Percentiles rank a stretch among this genome's conserved stretches.
Evolutionary conservation across 2,113 vertebrate species (phyloP).

Genomic region (Podarcis raffonei): DNA sequence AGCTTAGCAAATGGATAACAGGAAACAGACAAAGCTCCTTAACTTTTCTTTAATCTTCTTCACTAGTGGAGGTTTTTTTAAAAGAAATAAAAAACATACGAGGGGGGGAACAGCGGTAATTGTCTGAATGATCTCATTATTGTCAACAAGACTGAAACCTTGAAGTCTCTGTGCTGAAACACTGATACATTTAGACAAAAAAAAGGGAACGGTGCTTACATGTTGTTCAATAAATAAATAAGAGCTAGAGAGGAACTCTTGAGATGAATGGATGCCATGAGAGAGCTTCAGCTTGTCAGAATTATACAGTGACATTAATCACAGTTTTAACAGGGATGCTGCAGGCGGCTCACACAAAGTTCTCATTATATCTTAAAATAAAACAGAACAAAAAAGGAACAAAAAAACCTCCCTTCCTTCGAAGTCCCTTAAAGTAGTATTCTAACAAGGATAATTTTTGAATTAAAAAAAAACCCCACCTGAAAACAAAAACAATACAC

Average conservation of each 20-base stretch:
- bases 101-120: slow-evolving; percentile 64
- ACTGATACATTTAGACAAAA: slow-evolving; percentile 72
- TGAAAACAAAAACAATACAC: slow-evolving; percentile 29
- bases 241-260: slow-evolving; percentile 61
- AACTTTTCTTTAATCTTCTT: slow-evolving; percentile 81
- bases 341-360: slow-evolving; percentile 63
- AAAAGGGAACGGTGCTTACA: slow-evolving; percentile 54
- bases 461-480: neutral
- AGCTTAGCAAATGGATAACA: slow-evolving; percentile 70
- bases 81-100: slow-evolving; percentile 18
- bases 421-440: slow-evolving; percentile 27
- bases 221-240: slow-evolving; percentile 79
- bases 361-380: slow-evolving; percentile 71
- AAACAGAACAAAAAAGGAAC: slow-evolving; percentile 31
- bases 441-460: slow-evolving; percentile 28
- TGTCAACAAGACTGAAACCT: slow-evolving; percentile 78
- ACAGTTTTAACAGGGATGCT: slow-evolving; percentile 61
- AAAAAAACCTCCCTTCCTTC: slow-evolving; percentile 32
- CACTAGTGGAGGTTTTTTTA: slow-evolving; percentile 63
- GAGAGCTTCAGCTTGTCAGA: slow-evolving; percentile 58
- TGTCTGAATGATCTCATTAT: slow-evolving; percentile 82
- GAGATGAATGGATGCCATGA: slow-evolving; percentile 58
- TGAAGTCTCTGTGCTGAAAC: slow-evolving; percentile 74
- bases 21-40: slow-evolving; percentile 77
- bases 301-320: slow-evolving; percentile 73